Base-by-base conservation (phyloP, 1,140 invertebrate genomes). In the Drosophila mayri region DNA sequence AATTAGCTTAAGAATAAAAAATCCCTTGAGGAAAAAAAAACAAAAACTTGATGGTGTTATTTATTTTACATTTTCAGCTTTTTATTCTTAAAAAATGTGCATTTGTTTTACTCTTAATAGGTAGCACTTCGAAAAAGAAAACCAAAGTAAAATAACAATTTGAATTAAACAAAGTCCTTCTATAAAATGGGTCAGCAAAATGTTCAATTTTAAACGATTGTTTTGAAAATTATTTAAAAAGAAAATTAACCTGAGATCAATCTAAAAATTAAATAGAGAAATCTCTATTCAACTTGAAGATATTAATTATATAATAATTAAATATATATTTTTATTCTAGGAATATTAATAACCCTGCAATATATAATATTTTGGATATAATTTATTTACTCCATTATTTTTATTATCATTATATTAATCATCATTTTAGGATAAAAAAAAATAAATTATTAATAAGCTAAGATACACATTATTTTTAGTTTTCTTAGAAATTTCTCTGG, bases 1-100 rank as follows among this genome's bases (percentile, higher is more conserved):
- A 72, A 72, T 50, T 72, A 72, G 67, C 8, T 22, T 75, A 65
- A 76, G 52, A 76, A 76, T 76, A 75, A 76, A 74, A 65, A 65
- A 55, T 75, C 49, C 73, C 54, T 43, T 6, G 40, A 32, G 72
- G 49, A 59, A 75, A 16, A 10, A 37, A 64, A 70, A 71, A 73
- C 50, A 6, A 63, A 75, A 50, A 43, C n/a, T 10, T 32, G 11
- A 16, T 37, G 18, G 20, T 41, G 8, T 38, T 22, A 18, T 64
- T 64, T 75, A 3, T 43, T 20, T 4, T 35, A 35, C 4, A 3
- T 37, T 43, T 59, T 35, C 4, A 46, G 4, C 3, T 3, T 7
- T 30, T 22, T 37, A 1, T 25, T 55, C 0, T 16, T 38, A 4
- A 12, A 50, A 1, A 16, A 35, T 4, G 20, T 0, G 20, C 20